These are phyloP conservation scores for Loris lydekkerianus DNA, from an alignment of 2,797 vertebrate species.

Conservation along the genomic window DNA sequence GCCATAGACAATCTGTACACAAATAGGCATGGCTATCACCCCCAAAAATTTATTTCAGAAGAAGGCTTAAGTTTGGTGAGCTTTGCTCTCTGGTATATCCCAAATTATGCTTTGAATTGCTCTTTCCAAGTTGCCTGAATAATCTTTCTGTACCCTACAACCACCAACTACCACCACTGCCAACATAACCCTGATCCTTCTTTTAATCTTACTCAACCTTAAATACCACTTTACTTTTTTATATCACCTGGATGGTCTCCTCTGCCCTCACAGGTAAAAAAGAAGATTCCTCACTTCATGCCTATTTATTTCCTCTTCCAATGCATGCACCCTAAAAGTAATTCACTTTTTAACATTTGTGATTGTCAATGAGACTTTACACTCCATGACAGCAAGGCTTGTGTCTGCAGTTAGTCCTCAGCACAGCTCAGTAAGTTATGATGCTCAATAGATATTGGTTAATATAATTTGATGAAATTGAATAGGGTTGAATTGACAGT, in stretches of 20 bases:
- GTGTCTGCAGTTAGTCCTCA: neutral
- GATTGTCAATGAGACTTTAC: neutral
- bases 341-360: neutral
- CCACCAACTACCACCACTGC: neutral
- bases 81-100: neutral
- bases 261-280: neutral
- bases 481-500: neutral
- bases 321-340: neutral
- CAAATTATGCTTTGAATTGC: neutral
- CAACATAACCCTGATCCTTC: neutral
- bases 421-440: neutral
- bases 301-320: neutral
- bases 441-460: neutral
- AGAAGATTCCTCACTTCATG: neutral
- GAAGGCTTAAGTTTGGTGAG: neutral
- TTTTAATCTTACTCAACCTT: neutral
- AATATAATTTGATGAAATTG: neutral
- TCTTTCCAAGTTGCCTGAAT: neutral
- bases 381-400: neutral
- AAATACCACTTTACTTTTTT: neutral
- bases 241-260: neutral
- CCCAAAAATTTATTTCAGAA: neutral
- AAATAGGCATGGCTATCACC: neutral
- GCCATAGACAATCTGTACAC: neutral
- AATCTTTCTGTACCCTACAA: neutral